Percentiles rank a stretch among this genome's conserved stretches.
These are phyloP conservation scores for Rhagoletis pomonella DNA, from an alignment of 1,140 invertebrate genomes.

Conservation along the genomic window DNA sequence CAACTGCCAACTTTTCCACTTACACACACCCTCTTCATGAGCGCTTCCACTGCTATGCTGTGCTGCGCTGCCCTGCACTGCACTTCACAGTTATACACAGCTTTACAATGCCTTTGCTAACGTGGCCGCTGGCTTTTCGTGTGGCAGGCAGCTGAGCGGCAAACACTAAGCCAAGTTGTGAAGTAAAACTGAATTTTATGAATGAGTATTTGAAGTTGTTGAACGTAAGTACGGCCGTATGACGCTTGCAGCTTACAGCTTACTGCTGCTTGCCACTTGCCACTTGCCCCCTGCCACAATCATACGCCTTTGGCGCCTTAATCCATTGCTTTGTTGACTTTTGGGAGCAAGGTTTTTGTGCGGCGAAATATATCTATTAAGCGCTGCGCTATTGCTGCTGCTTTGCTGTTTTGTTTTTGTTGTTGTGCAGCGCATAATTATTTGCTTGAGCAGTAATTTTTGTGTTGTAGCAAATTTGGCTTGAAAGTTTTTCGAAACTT, in stretches of 20 bases:
- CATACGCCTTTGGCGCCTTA: conserved; percentile 20
- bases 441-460: conserved; percentile 42
- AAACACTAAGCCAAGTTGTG: conserved; percentile 15
- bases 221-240: no score
- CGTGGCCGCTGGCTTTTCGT: neutral
- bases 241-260: neutral
- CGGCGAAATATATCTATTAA: neutral
- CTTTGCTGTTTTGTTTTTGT: neutral
- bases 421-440: conserved; percentile 23
- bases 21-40: neutral
- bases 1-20: conserved; percentile 33
- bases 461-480: conserved; percentile 38
- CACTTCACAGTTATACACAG: neutral
- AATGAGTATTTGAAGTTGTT: conserved; percentile 42
- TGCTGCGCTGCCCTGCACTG: neutral
- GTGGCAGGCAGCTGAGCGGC: neutral
- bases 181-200: conserved; percentile 45
- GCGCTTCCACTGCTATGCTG: neutral
- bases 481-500: neutral
- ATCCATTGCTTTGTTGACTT: conserved; percentile 34
- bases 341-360: neutral
- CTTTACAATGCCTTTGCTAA: conserved; percentile 3
- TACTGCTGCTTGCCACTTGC: neutral
- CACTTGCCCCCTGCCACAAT: conserved; percentile 10
- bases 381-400: neutral